Conservation (phyloP, 2,113 vertebrate species). For the Micronycteris hirsuta region DNA sequence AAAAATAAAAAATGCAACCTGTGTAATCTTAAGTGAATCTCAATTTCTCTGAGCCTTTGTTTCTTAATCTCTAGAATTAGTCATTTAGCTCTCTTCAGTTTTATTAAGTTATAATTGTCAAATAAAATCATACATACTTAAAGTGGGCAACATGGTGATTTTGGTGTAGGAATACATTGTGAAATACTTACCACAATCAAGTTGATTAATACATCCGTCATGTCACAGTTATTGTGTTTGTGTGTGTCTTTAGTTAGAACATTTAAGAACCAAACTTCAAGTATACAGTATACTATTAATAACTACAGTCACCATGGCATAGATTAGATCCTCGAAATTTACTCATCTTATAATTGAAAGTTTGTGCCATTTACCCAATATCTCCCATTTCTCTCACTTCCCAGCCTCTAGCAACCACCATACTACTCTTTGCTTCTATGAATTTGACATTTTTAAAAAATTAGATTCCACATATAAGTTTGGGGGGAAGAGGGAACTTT, state of each 20-base stretch:
- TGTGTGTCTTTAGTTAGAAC: background rate
- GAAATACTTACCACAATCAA: background rate
- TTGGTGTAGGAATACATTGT: background rate
- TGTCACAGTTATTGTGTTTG: background rate
- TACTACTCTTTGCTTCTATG: background rate
- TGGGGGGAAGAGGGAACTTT: background rate
- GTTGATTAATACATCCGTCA: background rate
- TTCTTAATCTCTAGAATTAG: constrained; percentile 36
- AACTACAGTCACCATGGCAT: background rate
- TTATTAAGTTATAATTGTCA: background rate
- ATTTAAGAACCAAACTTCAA: background rate
- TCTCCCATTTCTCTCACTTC: background rate
- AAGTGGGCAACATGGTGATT: background rate
- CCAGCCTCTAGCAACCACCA: background rate
- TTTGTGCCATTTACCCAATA: background rate
- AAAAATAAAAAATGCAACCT: background rate
- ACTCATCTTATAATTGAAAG: no score
- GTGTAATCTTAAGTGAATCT: background rate
- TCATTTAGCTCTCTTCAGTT: background rate
- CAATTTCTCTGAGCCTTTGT: background rate
- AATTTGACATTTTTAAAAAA: background rate
- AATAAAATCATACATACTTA: background rate
- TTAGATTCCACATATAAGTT: background rate
- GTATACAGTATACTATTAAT: background rate
- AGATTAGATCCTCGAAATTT: background rate